Evolutionary conservation across 2,888 invertebrate genomes (phyloP).

Genomic region (Cheiracanthium punctorium): DNA sequence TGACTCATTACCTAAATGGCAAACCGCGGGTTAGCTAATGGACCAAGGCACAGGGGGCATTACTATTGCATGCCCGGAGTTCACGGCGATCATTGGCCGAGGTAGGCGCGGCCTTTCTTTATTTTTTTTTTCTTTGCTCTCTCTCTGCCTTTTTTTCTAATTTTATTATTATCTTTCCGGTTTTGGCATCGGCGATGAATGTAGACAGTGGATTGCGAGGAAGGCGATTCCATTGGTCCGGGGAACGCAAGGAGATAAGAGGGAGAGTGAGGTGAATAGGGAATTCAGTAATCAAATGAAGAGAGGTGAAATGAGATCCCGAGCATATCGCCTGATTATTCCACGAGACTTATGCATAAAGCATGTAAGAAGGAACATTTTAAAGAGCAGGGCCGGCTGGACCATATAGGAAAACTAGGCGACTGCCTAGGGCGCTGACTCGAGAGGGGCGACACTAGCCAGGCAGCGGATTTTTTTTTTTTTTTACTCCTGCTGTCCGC

Average conservation of each 20-base stretch:
- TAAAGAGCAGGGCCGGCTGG: too few relatives aligned
- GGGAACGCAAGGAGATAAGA: too few relatives aligned
- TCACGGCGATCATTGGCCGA: slow-evolving; percentile 50
- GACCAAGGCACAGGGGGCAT: slow-evolving; percentile 17
- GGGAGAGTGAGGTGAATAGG: neutral
- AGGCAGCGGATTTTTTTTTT: too few relatives aligned
- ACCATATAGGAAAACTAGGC: too few relatives aligned
- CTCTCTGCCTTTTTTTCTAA: neutral
- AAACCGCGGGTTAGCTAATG: slow-evolving; percentile 15
- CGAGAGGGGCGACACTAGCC: too few relatives aligned
- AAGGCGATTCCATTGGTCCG: neutral
- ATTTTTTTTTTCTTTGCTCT: too few relatives aligned
- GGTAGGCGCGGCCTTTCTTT: neutral
- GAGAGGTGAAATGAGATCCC: neutral
- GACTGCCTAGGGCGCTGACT: too few relatives aligned
- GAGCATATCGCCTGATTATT: neutral
- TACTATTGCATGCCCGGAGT: slow-evolving; percentile 57
- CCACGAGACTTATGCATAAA: too few relatives aligned
- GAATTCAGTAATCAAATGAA: neutral
- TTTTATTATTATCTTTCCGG: slow-evolving; percentile 4
- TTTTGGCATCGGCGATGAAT: neutral
- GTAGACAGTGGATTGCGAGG: neutral
- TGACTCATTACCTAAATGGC: slow-evolving; percentile 63
- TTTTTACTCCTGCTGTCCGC: too few relatives aligned
- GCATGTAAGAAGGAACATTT: too few relatives aligned